A percentile compares a stretch with the other conserved stretches of the same genome.
These are phyloP conservation scores for Zygaena filipendulae DNA, from an alignment of 2,888 invertebrate genomes.

Conservation along the genomic window DNA sequence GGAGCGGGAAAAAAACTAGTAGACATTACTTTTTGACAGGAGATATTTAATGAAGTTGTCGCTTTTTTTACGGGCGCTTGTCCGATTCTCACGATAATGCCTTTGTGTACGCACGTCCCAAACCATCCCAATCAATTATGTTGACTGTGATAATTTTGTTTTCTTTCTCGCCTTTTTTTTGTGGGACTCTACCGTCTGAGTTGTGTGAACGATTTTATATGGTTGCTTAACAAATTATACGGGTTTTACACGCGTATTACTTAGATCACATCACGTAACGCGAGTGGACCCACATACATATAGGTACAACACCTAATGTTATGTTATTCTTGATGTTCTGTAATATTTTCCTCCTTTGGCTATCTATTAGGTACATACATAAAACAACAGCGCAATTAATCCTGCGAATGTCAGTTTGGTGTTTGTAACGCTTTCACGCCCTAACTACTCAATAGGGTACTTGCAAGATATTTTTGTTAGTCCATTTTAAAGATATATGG, in stretches of 20 bases:
- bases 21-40: constrained; percentile 65
- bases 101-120: constrained; percentile 57
- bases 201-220: constrained; percentile 24
- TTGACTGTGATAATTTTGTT: constrained; percentile 61
- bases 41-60: constrained; percentile 66
- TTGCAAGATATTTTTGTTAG: no score
- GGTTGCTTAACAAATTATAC: constrained; percentile 55
- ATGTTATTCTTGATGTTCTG: no score
- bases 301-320: no score
- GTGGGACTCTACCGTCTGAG: constrained; percentile 15
- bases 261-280: no score
- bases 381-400: no score
- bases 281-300: no score
- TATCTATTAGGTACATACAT: no score
- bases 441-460: no score
- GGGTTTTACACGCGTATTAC: constrained; percentile 50
- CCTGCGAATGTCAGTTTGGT: no score
- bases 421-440: no score
- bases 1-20: constrained; percentile 61
- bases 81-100: constrained; percentile 49
- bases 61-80: constrained; percentile 34
- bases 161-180: constrained; percentile 21
- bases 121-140: constrained; percentile 62
- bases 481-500: no score
- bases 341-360: no score